These are phyloP conservation scores for Machaerirhynchus nigripectus DNA, from an alignment of 2,113 vertebrate species.

Conservation along the genomic window DNA sequence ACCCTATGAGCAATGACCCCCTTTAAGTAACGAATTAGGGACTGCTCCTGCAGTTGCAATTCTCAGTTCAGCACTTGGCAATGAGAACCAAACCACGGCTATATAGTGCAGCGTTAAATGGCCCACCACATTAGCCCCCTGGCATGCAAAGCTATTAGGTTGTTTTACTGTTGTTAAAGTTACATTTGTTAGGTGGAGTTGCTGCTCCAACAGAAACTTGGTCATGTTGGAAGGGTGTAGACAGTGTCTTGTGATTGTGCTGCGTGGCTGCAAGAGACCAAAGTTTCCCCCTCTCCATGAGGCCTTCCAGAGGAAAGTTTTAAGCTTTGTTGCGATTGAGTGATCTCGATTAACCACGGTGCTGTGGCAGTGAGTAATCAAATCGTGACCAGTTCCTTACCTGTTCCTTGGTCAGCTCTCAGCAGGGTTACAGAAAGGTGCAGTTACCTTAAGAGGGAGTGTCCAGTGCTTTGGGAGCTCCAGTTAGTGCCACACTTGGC, in stretches of 20 bases:
- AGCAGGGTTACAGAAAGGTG: background rate
- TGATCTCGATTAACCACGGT: background rate
- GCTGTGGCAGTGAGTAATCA: background rate
- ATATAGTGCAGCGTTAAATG: conserved; percentile 81
- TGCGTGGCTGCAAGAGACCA: background rate
- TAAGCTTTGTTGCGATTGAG: background rate
- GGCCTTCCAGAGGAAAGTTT: background rate
- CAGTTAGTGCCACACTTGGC: no score
- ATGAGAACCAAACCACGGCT: conserved; percentile 76
- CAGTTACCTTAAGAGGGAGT: background rate
- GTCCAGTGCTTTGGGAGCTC: background rate
- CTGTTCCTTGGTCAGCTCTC: background rate
- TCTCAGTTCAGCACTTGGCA: conserved; percentile 81
- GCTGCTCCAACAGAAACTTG: conserved; percentile 70
- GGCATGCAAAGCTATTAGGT: conserved; percentile 79
- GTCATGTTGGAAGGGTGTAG: background rate
- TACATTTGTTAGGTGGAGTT: conserved; percentile 78
- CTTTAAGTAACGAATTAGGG: conserved; percentile 80
- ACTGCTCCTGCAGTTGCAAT: conserved; percentile 74
- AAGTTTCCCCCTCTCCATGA: background rate
- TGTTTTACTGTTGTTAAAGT: conserved; percentile 82
- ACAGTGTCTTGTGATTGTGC: background rate
- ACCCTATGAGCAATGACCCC: conserved; percentile 80
- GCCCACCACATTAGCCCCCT: conserved; percentile 80
- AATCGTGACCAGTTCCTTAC: background rate